These are phyloP conservation scores for Psittacula echo DNA, from an alignment of 2,797 vertebrate genomes.

Conservation along the genomic window DNA sequence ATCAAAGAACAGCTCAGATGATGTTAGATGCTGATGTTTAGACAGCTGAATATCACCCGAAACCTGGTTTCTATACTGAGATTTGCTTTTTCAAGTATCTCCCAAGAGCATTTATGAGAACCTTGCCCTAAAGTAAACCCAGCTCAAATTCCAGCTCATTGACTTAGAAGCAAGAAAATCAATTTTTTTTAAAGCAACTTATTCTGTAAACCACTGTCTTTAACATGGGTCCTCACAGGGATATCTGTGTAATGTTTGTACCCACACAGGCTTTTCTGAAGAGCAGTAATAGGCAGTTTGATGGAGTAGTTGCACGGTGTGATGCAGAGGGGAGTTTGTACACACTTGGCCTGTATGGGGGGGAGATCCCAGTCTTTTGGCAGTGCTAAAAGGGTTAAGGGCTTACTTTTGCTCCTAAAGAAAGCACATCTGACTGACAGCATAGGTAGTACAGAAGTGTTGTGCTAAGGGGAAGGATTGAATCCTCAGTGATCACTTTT, in stretches of 20 bases:
- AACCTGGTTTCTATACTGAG: background rate
- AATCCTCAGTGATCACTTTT: background rate
- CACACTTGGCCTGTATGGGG: background rate
- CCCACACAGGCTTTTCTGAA: background rate
- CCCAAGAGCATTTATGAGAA: background rate
- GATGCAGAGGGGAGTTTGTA: background rate
- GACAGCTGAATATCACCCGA: background rate
- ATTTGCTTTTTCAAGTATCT: background rate
- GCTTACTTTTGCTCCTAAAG: background rate
- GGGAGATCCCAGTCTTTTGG: background rate
- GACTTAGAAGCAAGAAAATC: background rate
- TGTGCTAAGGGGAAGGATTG: background rate
- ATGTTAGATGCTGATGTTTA: background rate
- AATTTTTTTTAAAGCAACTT: background rate
- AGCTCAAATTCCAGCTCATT: background rate
- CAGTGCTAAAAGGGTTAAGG: background rate
- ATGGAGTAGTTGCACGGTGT: background rate
- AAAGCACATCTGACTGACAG: background rate
- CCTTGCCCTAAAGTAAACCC: background rate
- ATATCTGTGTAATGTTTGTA: background rate
- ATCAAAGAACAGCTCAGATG: background rate
- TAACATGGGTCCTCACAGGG: background rate
- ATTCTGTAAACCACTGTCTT: background rate
- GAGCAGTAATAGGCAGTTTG: background rate
- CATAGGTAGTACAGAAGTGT: fast-evolving